Evolutionary conservation across 2,797 vertebrate genomes (phyloP).

Genomic region (Neosilurus mollespiculum): DNA sequence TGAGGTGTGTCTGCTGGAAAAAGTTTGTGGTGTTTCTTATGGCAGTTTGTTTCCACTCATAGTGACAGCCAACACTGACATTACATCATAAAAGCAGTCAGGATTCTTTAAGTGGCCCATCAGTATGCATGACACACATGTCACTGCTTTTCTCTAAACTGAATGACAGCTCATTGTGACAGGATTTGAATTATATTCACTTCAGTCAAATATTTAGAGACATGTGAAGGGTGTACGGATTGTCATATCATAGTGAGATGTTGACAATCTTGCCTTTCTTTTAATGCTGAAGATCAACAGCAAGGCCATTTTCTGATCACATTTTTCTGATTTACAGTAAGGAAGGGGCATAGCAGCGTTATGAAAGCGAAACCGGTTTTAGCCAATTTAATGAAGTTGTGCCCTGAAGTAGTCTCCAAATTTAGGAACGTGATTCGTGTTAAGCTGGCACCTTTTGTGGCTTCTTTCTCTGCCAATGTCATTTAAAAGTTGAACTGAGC

Average conservation of each 20-base stretch:
- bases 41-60: conserved; percentile 35
- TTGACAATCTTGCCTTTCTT: conserved; percentile 13
- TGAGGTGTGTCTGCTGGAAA: not conserved
- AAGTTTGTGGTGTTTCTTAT: conserved; percentile 19
- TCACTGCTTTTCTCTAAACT: conserved; percentile 22
- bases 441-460: conserved; percentile 62
- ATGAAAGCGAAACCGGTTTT: conserved; percentile 60
- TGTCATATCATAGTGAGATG: conserved; percentile 19
- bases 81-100: conserved; percentile 28
- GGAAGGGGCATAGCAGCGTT: conserved; percentile 61
- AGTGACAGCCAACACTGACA: conserved; percentile 38
- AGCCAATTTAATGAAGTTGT: conserved; percentile 61
- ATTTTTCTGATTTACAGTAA: conserved; percentile 66
- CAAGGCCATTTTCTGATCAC: conserved; percentile 42
- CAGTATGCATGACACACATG: conserved; percentile 37
- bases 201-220: conserved; percentile 39
- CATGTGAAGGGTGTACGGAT: not conserved
- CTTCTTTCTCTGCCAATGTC: conserved; percentile 65
- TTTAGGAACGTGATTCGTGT: conserved; percentile 62
- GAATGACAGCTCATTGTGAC: conserved; percentile 41
- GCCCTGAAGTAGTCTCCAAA: conserved; percentile 62
- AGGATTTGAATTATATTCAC: conserved; percentile 31
- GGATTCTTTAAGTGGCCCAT: conserved; percentile 37
- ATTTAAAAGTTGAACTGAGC: conserved; percentile 69
- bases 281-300: conserved; percentile 20